A percentile compares a stretch with the other conserved stretches of the same genome.
Evolutionary conservation across 2,888 invertebrate species (phyloP).

Genomic region (Drosophila neutralis): DNA sequence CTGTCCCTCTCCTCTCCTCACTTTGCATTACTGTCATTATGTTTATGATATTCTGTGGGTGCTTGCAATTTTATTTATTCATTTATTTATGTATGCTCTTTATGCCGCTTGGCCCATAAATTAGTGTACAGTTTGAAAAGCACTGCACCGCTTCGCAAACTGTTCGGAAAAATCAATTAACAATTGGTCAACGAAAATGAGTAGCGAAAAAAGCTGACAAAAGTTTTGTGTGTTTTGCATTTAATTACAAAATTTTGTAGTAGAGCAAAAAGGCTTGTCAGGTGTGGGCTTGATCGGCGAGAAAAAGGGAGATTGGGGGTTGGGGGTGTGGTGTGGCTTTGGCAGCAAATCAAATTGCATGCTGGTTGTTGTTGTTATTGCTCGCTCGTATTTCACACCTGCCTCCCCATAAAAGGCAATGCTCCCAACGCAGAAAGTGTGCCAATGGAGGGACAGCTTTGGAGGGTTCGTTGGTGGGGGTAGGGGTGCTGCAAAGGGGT

Average conservation of each 20-base stretch:
- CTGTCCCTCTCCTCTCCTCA: not conserved
- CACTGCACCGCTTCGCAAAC: constrained; percentile 28
- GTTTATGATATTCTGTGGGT: constrained; percentile 41
- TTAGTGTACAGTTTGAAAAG: constrained; percentile 52
- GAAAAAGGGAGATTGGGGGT: not conserved
- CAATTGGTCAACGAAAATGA: constrained; percentile 11
- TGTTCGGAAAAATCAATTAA: constrained; percentile 50
- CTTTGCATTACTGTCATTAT: constrained; percentile 41
- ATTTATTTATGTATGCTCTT: constrained; percentile 48
- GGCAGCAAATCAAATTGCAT: constrained; percentile 47
- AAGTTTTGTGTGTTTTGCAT: constrained; percentile 37
- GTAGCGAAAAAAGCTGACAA: constrained; percentile 28
- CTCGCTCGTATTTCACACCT: constrained; percentile 23
- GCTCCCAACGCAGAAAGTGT: constrained; percentile 35
- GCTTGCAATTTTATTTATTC: constrained; percentile 53
- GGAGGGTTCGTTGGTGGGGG: not conserved
- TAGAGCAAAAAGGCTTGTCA: not conserved
- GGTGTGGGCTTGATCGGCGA: not conserved
- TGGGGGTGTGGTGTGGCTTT: not conserved
- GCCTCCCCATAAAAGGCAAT: constrained; percentile 38
- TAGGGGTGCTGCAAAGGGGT: not conserved
- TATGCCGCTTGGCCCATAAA: constrained; percentile 34
- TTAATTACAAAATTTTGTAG: constrained; percentile 42
- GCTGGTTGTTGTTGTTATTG: constrained; percentile 21
- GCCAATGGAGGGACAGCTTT: constrained; percentile 22